These are phyloP conservation scores for Apus apus DNA, from an alignment of 2,113 vertebrate genomes.

Conservation along the genomic window DNA sequence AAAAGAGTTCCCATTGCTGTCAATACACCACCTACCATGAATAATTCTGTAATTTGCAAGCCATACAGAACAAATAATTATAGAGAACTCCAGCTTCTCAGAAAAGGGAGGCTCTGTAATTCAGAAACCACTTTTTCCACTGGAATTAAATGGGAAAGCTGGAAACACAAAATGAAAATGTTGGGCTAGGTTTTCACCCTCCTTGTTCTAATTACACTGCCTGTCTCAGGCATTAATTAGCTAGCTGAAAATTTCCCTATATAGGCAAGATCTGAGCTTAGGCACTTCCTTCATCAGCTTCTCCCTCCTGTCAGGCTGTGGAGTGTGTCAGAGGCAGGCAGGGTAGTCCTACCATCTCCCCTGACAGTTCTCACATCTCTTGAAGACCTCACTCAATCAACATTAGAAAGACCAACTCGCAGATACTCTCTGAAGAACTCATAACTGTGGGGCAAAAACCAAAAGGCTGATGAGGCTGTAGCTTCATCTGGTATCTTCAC, in stretches of 20 bases:
- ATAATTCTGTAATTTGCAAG: slow-evolving; percentile 36
- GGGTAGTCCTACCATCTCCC: neutral
- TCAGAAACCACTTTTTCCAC: slow-evolving; percentile 45
- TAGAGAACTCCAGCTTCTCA: neutral
- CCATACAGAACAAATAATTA: neutral
- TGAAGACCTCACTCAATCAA: neutral
- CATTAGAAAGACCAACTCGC: neutral
- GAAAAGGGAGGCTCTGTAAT: slow-evolving; percentile 21
- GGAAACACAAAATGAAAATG: slow-evolving; percentile 26
- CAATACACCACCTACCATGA: neutral
- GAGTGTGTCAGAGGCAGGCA: neutral
- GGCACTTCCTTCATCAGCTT: neutral
- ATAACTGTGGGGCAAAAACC: neutral
- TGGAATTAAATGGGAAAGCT: slow-evolving; percentile 41
- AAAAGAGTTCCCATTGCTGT: neutral
- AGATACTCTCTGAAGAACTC: neutral
- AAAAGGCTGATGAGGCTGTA: neutral
- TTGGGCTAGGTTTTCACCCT: slow-evolving; percentile 46
- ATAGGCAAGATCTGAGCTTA: slow-evolving; percentile 56
- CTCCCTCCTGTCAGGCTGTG: neutral
- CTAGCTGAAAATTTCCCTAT: slow-evolving; percentile 51
- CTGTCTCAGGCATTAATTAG: slow-evolving; percentile 32
- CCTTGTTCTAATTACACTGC: slow-evolving; percentile 42
- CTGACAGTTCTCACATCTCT: neutral
- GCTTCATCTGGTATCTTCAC: neutral